These are phyloP conservation scores for Globicephala melas DNA, from an alignment of 2,113 vertebrate species.

Conservation along the genomic window DNA sequence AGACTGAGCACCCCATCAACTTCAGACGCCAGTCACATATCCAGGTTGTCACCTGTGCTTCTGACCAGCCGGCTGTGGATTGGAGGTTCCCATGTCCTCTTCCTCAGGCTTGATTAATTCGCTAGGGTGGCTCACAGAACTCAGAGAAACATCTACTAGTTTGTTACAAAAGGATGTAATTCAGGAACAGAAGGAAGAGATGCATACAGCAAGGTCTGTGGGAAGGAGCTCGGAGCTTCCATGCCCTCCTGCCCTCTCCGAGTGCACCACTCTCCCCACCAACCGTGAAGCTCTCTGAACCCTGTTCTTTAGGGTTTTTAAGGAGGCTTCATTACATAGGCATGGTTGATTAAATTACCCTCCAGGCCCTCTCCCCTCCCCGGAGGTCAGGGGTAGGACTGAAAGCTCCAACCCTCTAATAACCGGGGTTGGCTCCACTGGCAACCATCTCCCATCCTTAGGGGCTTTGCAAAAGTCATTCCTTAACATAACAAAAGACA, in stretches of 20 bases:
- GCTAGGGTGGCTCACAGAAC: background rate
- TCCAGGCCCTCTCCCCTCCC: background rate
- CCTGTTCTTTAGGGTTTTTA: background rate
- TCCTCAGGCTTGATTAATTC: background rate
- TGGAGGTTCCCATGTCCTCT: background rate
- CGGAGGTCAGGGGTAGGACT: background rate
- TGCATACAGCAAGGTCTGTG: background rate
- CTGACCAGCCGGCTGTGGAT: accelerated
- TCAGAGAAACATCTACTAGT: background rate
- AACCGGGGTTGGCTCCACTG: background rate
- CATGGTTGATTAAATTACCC: background rate
- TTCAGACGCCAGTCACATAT: background rate
- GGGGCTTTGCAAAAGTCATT: background rate
- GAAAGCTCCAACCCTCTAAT: background rate
- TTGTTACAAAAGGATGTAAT: background rate
- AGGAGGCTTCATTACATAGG: background rate
- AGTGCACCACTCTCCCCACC: accelerated
- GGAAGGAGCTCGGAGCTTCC: background rate
- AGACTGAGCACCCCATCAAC: background rate
- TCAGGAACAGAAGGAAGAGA: background rate
- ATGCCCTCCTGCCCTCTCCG: background rate
- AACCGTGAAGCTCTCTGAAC: background rate
- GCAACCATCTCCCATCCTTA: background rate
- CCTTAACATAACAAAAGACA: background rate
- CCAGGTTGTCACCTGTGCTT: background rate